Evolutionary conservation across 2,888 invertebrate genomes (phyloP), one percentile per base, ranked within the genome.

Genomic region (Amorpha juglandis): DNA sequence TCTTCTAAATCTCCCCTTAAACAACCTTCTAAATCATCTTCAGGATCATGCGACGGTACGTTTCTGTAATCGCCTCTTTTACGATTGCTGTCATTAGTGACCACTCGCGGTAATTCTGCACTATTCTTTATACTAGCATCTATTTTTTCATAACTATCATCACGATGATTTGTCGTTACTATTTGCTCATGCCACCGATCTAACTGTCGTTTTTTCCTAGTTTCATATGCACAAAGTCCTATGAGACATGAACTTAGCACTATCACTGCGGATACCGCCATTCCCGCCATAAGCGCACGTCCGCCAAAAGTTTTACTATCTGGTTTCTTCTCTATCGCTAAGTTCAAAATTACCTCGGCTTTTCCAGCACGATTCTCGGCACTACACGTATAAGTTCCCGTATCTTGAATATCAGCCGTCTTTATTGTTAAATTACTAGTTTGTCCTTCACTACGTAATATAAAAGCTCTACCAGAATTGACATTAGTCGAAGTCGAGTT

Each of bases 291-390:
- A 11, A 97, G 88, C 27, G 91, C 95, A 91, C 80, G 94, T 86
- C 82, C 95, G 90, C 81, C 96, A 81, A 91, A 90, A 66, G 94
- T 93, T 73, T 92, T 94, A 74, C 95, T 94, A 50, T 95, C 94
- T 45, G 95, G 94, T 73, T 95, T 95, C 71, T 95, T 95, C 53
- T 96, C 95, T 70, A 97, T 95, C 0, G 95, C 94, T 76, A 97
- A 90, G 68, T 95, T 96, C 67, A 97, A 95, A 79, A 95, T 95
- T 27, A 96, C 96, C 86, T 96, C 96, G 12, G 95, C 96, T 79
- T 94, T 95, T 0, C 97, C 97, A 6, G 97, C 97, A 84, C 96
- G 95, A 81, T 97, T 97, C 84, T 97, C 97, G 0, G 97, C 97
- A 65, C 95, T 94, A 80, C 97, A 97, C 55, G 95, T 95, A 81